These are phyloP conservation scores for Hylia prasina DNA, from an alignment of 2,113 vertebrate species.

Conservation along the genomic window DNA sequence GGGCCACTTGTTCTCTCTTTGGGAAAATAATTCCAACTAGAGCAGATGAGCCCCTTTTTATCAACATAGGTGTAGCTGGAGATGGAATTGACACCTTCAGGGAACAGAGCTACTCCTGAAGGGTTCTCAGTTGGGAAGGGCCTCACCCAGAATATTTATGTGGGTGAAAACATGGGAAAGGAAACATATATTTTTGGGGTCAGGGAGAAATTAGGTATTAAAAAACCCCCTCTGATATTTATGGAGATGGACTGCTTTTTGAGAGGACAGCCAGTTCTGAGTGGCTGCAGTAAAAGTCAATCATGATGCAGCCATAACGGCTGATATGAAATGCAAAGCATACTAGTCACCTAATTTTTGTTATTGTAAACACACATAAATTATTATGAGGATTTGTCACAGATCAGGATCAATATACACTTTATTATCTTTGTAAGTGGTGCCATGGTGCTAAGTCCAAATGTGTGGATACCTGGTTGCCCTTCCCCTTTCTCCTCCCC, in stretches of 20 bases:
- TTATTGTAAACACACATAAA: neutral
- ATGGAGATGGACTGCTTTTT: neutral
- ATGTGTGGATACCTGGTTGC: accelerated
- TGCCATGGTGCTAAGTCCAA: accelerated
- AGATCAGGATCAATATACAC: neutral
- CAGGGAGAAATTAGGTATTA: neutral
- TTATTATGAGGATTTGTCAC: neutral
- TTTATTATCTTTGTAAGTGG: neutral
- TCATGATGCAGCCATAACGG: neutral
- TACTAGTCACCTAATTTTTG: neutral
- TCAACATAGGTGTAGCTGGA: neutral
- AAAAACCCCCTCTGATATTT: neutral
- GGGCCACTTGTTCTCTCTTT: neutral
- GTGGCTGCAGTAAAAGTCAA: neutral
- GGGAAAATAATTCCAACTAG: slow-evolving; percentile 35
- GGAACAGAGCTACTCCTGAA: neutral
- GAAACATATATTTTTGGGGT: neutral
- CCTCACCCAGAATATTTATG: neutral
- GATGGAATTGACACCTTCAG: neutral
- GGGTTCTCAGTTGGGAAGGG: neutral
- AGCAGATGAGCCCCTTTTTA: neutral
- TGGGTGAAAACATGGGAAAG: neutral
- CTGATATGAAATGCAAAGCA: neutral
- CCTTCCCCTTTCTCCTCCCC: neutral
- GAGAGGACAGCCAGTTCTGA: neutral